Evolutionary conservation across 2,797 vertebrate genomes (phyloP), one percentile per base, ranked within the genome.

Genomic region (Prunella strophiata): DNA sequence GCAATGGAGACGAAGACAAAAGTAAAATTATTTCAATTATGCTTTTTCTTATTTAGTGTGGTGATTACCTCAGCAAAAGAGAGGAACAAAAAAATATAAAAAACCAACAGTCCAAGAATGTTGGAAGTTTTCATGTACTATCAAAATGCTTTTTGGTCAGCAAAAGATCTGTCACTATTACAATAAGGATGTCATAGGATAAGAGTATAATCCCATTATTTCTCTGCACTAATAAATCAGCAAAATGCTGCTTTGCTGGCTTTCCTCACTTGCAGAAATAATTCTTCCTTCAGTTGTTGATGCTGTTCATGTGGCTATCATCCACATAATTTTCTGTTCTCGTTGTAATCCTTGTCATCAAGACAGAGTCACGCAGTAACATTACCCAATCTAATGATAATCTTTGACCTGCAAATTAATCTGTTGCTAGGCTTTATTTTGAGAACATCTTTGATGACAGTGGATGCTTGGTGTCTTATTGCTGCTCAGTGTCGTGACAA

Each of bases 381-480:
- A 16, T 63, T 52, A 38, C 29, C 30, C 61, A 51, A 57, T 81
- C 51, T 23, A 63, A 26, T 50, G 65, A 63, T 21, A 83, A 45
- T 55, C 80, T 91, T 38, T 84, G 93, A 77, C 58, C 82, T 74
- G 63, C 55, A 81, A 86, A 84, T 89, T 36, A 89, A n/a, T 59
- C 50, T 50, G 38, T 51, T 61, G 54, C 29, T 93, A 5, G 16
- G 23, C 67, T 89, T 74, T 48, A 43, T 79, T 94, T 63, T 89
- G 71, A 43, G 42, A 76, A 55, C 32, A 10, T 29, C 86, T 89
- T 66, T 45, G 66, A 16, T 80, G 74, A 58, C 38, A 62, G 81
- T 27, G 68, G 32, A 38, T 65, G 58, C 40, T 48, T 50, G 16
- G 52, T 30, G 32, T 63, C 10, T 66, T 89, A 57, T 59, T 72